Conservation (phyloP, 2,797 vertebrate genomes). For the Hypotaenidia okinawae region DNA sequence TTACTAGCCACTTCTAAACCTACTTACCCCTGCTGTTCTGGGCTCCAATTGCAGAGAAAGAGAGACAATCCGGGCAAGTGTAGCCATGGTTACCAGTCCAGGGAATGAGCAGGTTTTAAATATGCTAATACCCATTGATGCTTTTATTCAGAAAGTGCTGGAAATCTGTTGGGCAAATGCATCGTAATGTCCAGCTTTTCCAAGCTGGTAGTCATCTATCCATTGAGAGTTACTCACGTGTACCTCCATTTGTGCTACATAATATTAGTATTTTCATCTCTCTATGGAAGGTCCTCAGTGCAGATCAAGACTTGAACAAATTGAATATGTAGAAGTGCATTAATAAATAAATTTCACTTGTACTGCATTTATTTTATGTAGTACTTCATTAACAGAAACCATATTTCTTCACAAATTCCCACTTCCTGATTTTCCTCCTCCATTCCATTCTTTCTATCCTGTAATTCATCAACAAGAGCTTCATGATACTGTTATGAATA, state of each 20-base stretch:
- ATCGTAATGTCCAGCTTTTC: background rate
- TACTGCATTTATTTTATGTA: slow-evolving; percentile 19
- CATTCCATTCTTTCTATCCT: background rate
- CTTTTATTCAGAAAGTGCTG: background rate
- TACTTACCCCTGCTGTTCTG: background rate
- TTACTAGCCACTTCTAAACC: background rate
- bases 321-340: background rate
- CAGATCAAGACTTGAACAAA: background rate
- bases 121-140: background rate
- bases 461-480: slow-evolving; percentile 4
- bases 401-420: slow-evolving; percentile 4
- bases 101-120: slow-evolving; percentile 11
- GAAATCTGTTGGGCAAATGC: background rate
- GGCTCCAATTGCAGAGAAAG: background rate
- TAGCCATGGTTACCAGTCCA: slow-evolving; percentile 41
- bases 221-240: background rate
- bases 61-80: slow-evolving; percentile 1
- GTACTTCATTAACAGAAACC: slow-evolving; percentile 12
- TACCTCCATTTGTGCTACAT: background rate
- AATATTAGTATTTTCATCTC: background rate
- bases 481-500: slow-evolving; percentile 6
- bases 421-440: background rate
- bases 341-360: slow-evolving; percentile 25
- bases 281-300: background rate
- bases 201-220: background rate